Percentiles rank a stretch among this genome's conserved stretches.
Evolutionary conservation across 1,140 invertebrate genomes (phyloP).

Genomic region (Drusus annulatus): DNA sequence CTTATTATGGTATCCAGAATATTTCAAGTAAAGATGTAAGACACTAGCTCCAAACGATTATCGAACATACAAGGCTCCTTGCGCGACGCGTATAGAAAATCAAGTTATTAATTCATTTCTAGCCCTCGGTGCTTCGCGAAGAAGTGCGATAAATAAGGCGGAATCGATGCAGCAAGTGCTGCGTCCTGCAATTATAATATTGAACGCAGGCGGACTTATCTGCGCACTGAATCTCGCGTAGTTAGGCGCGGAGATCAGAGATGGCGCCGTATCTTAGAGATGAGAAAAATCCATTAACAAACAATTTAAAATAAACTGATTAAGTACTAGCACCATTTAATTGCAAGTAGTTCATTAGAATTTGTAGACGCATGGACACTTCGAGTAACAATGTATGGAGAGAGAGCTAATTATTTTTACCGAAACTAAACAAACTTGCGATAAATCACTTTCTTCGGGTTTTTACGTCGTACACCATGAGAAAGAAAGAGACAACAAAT

Average conservation of each 20-base stretch:
- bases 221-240: not conserved
- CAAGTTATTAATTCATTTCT: slow-evolving; percentile 8
- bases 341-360: no score
- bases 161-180: not conserved
- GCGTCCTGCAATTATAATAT: slow-evolving; percentile 20
- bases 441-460: no score
- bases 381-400: no score
- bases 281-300: not conserved
- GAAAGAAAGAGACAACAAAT: no score
- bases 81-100: not conserved
- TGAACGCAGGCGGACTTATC: slow-evolving; percentile 7
- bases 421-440: no score
- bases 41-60: not conserved
- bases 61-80: slow-evolving; percentile 4
- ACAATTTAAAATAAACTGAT: no score
- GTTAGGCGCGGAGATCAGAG: not conserved
- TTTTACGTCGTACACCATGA: no score
- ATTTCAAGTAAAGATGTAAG: no score
- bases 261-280: slow-evolving; percentile 5
- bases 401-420: no score
- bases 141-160: not conserved
- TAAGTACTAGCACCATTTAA: no score
- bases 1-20: no score
- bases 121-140: slow-evolving; percentile 10
- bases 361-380: no score